Evolutionary conservation across 2,113 vertebrate species (phyloP).

Genomic region (Etheostoma spectabile): DNA sequence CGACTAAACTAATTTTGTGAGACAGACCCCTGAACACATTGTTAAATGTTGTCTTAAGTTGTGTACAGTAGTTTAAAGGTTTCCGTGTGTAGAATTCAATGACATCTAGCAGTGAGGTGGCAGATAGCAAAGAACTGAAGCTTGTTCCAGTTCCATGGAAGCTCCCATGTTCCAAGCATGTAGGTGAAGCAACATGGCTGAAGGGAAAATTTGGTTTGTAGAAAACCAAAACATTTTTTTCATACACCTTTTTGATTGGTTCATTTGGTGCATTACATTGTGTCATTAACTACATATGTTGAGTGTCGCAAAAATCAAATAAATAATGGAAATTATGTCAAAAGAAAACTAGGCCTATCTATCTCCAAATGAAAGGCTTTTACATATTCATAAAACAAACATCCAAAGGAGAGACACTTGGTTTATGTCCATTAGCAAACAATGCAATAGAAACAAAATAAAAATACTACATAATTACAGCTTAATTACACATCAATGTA

Average conservation of each 20-base stretch:
- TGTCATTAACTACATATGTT: background rate
- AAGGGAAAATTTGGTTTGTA: too few species aligned
- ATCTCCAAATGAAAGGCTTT: background rate
- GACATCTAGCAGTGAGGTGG: too few species aligned
- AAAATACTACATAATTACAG: background rate
- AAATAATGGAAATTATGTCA: background rate
- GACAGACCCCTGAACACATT: background rate
- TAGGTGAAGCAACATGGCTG: too few species aligned
- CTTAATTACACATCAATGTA: conserved; percentile 19
- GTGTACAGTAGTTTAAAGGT: too few species aligned
- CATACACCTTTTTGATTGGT: background rate
- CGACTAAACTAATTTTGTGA: background rate
- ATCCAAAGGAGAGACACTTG: background rate
- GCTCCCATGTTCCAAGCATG: too few species aligned
- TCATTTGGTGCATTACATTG: conserved; percentile 6
- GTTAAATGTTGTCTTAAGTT: background rate
- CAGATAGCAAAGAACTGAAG: too few species aligned
- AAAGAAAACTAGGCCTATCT: background rate
- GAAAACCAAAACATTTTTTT: too few species aligned
- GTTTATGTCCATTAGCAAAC: background rate
- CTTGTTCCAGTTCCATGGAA: too few species aligned
- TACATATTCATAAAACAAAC: conserved; percentile 8
- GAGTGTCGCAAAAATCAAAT: background rate
- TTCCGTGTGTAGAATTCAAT: too few species aligned
- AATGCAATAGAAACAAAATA: background rate